Evolutionary conservation across 2,797 vertebrate genomes (phyloP).

Genomic region (Propithecus perrieri): DNA sequence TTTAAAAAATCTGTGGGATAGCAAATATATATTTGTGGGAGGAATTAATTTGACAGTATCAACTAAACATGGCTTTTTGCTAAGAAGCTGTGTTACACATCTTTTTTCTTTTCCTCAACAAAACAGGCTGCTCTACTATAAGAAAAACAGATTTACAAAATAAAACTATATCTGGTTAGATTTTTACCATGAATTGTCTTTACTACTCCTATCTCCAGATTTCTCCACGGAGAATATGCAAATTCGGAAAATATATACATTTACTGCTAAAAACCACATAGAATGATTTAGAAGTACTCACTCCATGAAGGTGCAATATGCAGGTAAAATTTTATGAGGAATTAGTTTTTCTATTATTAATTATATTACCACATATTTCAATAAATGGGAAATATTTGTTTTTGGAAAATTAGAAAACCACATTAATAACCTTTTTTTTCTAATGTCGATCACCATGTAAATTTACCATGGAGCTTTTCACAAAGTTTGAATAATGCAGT

Average conservation of each 20-base stretch:
- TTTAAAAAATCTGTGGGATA: background rate
- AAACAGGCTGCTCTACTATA: background rate
- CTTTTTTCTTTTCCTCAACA: background rate
- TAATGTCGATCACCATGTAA: constrained; percentile 21
- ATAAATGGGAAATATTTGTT: background rate
- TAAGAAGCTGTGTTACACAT: background rate
- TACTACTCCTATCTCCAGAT: background rate
- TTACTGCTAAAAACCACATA: background rate
- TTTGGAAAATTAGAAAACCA: constrained; percentile 45
- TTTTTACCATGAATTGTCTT: background rate
- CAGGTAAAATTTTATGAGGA: background rate
- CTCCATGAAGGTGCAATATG: background rate
- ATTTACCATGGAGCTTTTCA: constrained; percentile 48
- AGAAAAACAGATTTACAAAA: background rate
- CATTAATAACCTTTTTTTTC: background rate
- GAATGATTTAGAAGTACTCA: background rate
- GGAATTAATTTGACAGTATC: background rate
- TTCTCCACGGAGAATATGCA: background rate
- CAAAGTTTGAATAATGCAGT: background rate
- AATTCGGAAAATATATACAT: background rate
- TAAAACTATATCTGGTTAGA: background rate
- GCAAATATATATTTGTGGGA: background rate
- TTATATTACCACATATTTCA: background rate
- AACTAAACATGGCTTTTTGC: background rate
- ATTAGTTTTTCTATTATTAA: background rate